phyloP scores from a whole-genome alignment of 2,797 vertebrate genomes.

The Sebastes kiyomatsui region DNA sequence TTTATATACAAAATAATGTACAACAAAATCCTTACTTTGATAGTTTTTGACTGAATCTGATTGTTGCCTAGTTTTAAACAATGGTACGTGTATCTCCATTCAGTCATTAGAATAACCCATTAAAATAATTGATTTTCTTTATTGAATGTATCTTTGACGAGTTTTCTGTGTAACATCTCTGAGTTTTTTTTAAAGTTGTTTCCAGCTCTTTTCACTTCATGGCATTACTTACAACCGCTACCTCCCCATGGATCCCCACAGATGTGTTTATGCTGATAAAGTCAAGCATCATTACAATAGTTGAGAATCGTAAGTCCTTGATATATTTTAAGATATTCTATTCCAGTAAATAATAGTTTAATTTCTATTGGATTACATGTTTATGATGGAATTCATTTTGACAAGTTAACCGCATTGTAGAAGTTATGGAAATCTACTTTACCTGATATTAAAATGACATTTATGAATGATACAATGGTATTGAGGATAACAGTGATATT shows the following conservation, averaged over 20 bases:
- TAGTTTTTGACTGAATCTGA: neutral
- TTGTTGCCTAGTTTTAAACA: neutral
- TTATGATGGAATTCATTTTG: neutral
- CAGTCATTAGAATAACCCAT: no score
- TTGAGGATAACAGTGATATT: no score
- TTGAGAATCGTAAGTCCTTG: neutral
- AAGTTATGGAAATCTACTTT: neutral
- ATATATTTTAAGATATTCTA: neutral
- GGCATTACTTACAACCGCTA: neutral
- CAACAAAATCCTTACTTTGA: neutral
- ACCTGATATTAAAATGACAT: neutral
- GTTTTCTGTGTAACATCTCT: neutral
- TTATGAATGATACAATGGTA: no score
- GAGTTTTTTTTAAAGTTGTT: neutral
- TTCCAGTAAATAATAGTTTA: neutral
- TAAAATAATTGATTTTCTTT: neutral
- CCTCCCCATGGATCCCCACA: neutral
- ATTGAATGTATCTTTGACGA: neutral
- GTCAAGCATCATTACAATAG: neutral
- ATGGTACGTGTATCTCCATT: neutral
- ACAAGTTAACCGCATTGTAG: neutral
- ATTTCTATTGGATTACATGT: neutral
- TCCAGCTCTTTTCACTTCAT: neutral
- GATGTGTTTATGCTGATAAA: neutral
- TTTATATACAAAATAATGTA: neutral